These are phyloP conservation scores for Tetranychus truncatus DNA, from an alignment of 2,888 invertebrate genomes.

Conservation along the genomic window DNA sequence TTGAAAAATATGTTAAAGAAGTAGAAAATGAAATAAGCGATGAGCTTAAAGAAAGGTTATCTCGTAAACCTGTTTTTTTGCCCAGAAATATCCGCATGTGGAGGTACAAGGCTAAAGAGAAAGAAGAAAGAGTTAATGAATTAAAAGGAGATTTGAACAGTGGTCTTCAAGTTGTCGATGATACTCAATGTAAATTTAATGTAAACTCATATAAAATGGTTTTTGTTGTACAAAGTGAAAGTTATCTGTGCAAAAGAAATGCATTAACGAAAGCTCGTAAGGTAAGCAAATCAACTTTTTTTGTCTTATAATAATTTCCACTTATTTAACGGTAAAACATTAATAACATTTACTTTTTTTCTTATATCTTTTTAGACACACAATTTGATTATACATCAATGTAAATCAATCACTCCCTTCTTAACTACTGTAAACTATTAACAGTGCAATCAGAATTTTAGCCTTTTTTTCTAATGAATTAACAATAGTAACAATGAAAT, in stretches of 20 bases:
- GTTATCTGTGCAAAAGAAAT: slow-evolving; percentile 53
- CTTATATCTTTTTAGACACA: slow-evolving; percentile 45
- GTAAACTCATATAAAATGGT: slow-evolving; percentile 53
- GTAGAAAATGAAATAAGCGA: slow-evolving; percentile 28
- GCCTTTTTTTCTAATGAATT: no score
- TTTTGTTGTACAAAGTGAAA: slow-evolving; percentile 56
- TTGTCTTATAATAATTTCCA: no score
- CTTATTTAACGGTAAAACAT: no score
- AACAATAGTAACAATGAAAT: no score
- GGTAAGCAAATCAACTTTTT: slow-evolving; percentile 36
- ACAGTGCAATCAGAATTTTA: no score
- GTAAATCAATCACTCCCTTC: no score
- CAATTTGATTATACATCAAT: no score
- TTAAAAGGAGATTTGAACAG: slow-evolving; percentile 23
- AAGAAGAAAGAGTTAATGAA: slow-evolving; percentile 18
- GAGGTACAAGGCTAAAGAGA: slow-evolving; percentile 5
- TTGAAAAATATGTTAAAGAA: slow-evolving; percentile 43
- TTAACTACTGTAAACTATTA: no score
- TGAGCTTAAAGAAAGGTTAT: slow-evolving; percentile 33
- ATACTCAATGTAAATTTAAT: slow-evolving; percentile 55
- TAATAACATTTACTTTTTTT: background rate
- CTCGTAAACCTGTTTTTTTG: slow-evolving; percentile 45
- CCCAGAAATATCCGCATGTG: slow-evolving; percentile 38
- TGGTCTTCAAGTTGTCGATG: slow-evolving; percentile 40
- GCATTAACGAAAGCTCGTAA: slow-evolving; percentile 52